These are phyloP conservation scores for Paramuricea clavata DNA, from an alignment of 92 coral and sea anemone species.

Conservation along the genomic window DNA sequence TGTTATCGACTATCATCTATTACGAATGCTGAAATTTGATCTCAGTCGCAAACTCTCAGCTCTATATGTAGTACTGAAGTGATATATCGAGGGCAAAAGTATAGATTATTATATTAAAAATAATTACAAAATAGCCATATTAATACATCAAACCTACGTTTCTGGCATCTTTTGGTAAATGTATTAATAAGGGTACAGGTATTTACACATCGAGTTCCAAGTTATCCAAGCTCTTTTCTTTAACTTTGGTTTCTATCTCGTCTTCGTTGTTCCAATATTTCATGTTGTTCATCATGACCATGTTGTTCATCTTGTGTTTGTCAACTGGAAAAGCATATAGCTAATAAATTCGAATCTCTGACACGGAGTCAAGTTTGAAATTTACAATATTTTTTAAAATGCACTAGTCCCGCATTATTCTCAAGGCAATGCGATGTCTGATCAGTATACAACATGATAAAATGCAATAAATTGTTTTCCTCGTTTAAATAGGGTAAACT, in stretches of 20 bases:
- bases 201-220: slow-evolving; percentile 43
- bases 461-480: too few species aligned
- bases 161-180: too few species aligned
- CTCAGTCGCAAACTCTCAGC: too few species aligned
- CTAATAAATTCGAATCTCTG: not conserved
- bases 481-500: too few species aligned
- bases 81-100: not conserved
- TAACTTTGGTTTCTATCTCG: slow-evolving; percentile 20
- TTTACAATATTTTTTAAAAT: not conserved
- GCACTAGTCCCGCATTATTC: too few species aligned
- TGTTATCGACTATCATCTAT: too few species aligned
- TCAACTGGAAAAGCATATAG: slow-evolving; percentile 2
- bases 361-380: not conserved
- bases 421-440: too few species aligned
- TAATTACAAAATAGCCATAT: too few species aligned
- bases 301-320: slow-evolving; percentile 44
- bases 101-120: not conserved
- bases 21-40: too few species aligned
- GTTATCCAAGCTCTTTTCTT: slow-evolving; percentile 47
- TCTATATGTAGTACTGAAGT: not conserved
- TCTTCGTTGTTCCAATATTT: slow-evolving; percentile 57
- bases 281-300: slow-evolving; percentile 38
- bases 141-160: too few species aligned
- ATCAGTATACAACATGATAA: too few species aligned
- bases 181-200: not conserved